phyloP scores from a whole-genome alignment of 2,888 invertebrate genomes.

The Merodon equestris region DNA sequence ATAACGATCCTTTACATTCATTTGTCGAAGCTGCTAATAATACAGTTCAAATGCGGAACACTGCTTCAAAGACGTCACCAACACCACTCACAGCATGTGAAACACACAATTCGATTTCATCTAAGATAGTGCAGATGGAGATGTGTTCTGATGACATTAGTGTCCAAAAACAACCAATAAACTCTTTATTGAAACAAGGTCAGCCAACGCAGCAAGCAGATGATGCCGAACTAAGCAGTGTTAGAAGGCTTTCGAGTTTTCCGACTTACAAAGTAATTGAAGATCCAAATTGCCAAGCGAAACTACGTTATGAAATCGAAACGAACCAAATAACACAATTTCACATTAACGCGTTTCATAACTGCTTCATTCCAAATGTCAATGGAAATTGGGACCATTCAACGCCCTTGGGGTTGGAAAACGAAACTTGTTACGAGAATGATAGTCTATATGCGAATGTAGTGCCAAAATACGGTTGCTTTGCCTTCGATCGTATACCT shows the following conservation, averaged over 20 bases:
- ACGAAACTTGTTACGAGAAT: constrained; percentile 18
- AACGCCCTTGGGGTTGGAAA: constrained; percentile 23
- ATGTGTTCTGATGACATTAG: too few species aligned
- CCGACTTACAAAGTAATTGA: constrained; percentile 73
- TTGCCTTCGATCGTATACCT: constrained; percentile 73
- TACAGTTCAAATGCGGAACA: neutral
- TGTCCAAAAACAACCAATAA: too few species aligned
- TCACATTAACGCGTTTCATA: constrained; percentile 81
- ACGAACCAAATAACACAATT: constrained; percentile 77
- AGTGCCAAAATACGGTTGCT: constrained; percentile 77
- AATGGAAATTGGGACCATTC: constrained; percentile 81
- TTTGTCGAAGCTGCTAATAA: constrained; percentile 71
- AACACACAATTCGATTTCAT: too few species aligned
- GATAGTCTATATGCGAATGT: constrained; percentile 72
- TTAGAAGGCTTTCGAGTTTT: constrained; percentile 18
- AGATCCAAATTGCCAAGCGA: constrained; percentile 76
- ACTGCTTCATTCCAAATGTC: constrained; percentile 81
- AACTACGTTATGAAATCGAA: constrained; percentile 73
- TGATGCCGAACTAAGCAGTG: too few species aligned
- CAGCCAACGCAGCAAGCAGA: neutral
- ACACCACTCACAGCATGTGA: constrained; percentile 21
- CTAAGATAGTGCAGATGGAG: too few species aligned
- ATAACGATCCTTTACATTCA: constrained; percentile 75
- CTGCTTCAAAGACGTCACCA: neutral
- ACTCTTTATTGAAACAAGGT: too few species aligned